Evolutionary conservation across 2,888 invertebrate genomes (phyloP), one percentile per base, ranked within the genome.

Genomic region (Drosophila setosimentum): DNA sequence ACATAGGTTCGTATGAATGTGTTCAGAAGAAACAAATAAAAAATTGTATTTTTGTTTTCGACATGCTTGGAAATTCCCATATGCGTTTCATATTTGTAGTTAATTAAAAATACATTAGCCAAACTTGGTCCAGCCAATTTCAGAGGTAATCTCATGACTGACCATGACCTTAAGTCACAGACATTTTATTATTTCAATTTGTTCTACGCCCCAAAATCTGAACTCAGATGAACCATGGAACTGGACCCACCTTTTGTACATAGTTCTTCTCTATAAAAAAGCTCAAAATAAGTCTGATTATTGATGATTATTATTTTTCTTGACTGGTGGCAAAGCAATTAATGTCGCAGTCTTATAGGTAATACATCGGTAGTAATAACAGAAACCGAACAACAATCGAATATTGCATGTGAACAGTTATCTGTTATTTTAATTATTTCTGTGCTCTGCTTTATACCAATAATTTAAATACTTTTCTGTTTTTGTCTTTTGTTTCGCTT

Each of bases 401-500:
- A 63, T 69, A 51, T 73, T 74, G 78, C 62, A 66, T 76, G 68
- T 73, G 71, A 64, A 77, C 29, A 54, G 37, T 64, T 66, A 61
- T 53, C 35, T 64, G 57, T 75, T 69, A 29, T 58, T 72, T 24
- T 57, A 68, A 65, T 76, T 71, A 61, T 69, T 51, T 66, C 49
- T 73, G 53, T 69, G 64, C 18, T 32, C 62, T 62, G 61, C 57
- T 45, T 73, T 60, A 35, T 66, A 60, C 57, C 40, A 48, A 64
- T 74, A 55, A 54, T 66, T 48, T 58, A 30, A 24, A 29, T 48
- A 53, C 33, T 49, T 35, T 32, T 69, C n/a, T 60, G 32, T 32
- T 32, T 51, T 63, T 59, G 33, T 63, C 24, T 51, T 45, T 70
- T 61, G 73, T 64, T 67, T 72, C 63, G 77, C 75, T 81, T 87